Conservation (phyloP, 2,113 vertebrate genomes). For the Toxotes jaculatrix region DNA sequence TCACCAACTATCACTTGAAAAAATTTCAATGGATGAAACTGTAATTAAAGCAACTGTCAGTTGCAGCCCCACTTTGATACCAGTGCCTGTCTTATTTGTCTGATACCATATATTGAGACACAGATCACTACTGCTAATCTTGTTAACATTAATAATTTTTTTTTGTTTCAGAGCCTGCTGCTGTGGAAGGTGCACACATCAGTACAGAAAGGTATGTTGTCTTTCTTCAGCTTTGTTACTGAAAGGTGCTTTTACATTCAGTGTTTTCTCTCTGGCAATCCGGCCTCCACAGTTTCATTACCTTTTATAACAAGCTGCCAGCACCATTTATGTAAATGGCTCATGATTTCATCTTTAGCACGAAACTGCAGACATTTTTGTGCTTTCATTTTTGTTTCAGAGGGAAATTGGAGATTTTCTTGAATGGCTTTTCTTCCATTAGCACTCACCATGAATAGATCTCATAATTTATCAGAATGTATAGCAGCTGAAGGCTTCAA, state of each 20-base stretch:
- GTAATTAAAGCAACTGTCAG: not conserved
- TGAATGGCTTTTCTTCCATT: conserved; percentile 21
- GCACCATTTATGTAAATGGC: conserved; percentile 42
- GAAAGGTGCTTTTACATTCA: not conserved
- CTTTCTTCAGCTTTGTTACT: conserved; percentile 2
- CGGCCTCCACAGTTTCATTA: conserved; percentile 38
- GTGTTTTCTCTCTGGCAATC: conserved; percentile 37
- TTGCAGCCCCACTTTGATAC: not conserved
- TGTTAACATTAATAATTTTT: conserved; percentile 2
- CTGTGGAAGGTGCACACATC: not conserved
- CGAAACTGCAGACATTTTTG: conserved; percentile 34
- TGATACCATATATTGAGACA: not conserved
- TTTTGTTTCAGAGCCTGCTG: not conserved
- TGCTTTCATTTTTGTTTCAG: conserved; percentile 42
- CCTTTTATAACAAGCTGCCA: conserved; percentile 55
- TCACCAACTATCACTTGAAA: not conserved
- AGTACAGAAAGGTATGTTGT: not conserved
- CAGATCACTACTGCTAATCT: not conserved
- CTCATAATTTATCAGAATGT: conserved; percentile 35
- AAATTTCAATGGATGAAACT: not conserved
- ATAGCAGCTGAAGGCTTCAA: conserved; percentile 22
- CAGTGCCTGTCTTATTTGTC: not conserved
- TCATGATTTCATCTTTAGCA: conserved; percentile 48
- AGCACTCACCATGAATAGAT: conserved; percentile 38
- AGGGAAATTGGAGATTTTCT: conserved; percentile 12